phyloP scores from a whole-genome alignment of 2,888 invertebrate species.

The Alcis repandata region DNA sequence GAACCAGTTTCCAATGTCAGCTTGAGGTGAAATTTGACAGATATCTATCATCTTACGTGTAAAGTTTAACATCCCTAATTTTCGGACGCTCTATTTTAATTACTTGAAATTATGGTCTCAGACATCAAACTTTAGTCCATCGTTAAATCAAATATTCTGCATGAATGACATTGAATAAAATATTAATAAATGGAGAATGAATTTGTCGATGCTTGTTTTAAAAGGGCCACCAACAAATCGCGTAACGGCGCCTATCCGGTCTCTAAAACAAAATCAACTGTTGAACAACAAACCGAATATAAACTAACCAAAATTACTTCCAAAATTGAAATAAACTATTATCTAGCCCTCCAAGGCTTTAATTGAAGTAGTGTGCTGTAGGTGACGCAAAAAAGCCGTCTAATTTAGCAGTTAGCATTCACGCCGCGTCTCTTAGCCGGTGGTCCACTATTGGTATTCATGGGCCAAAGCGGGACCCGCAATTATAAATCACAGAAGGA shows the following conservation, averaged over 20 bases:
- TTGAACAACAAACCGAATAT: conserved; percentile 16
- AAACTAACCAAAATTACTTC: conserved; percentile 20
- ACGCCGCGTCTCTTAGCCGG: conserved; percentile 45
- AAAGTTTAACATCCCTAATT: no score
- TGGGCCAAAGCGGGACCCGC: conserved; percentile 22
- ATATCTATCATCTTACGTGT: no score
- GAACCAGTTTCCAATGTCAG: no score
- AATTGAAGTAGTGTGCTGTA: conserved; percentile 53
- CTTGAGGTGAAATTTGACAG: no score
- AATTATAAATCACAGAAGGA: conserved; percentile 48
- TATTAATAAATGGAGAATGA: no score
- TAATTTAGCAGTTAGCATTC: conserved; percentile 40
- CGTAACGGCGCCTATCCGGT: conserved; percentile 16
- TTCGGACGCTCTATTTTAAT: no score
- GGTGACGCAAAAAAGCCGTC: conserved; percentile 60
- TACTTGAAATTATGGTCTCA: no score
- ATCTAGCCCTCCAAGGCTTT: conserved; percentile 11
- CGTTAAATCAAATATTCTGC: no score
- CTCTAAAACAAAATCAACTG: not conserved
- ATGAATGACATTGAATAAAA: no score
- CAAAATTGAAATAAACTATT: conserved; percentile 24
- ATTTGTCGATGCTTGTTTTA: no score
- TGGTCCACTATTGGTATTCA: conserved; percentile 56
- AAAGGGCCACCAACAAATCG: not conserved
- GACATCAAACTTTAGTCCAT: no score